phyloP scores from a whole-genome alignment of 2,888 invertebrate genomes.

The Encarsia formosa region DNA sequence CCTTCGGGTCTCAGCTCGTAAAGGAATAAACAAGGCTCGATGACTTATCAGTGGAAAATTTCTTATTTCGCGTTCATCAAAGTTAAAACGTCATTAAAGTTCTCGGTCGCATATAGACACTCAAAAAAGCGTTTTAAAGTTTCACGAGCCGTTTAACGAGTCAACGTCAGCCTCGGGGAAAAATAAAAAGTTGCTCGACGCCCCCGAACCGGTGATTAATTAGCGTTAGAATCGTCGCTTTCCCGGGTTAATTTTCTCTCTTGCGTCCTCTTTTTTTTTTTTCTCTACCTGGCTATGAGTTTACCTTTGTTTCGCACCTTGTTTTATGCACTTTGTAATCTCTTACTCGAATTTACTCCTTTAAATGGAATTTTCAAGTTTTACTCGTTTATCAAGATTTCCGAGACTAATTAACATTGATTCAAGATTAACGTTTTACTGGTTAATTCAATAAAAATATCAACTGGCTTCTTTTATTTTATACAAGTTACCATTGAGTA shows the following conservation, averaged over 20 bases:
- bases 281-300: not conserved
- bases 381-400: no score
- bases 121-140: conserved; percentile 16
- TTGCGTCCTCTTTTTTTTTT: not conserved
- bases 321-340: conserved; percentile 16
- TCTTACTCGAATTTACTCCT: not conserved
- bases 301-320: conserved; percentile 8
- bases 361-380: not conserved
- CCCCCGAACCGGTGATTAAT: conserved; percentile 14
- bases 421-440: no score
- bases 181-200: conserved; percentile 9
- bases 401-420: no score
- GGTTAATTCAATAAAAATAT: no score
- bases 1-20: no score
- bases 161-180: conserved; percentile 9
- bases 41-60: conserved; percentile 22
- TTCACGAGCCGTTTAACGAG: conserved; percentile 23
- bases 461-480: no score
- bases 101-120: conserved; percentile 7
- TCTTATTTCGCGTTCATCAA: conserved; percentile 21
- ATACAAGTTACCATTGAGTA: no score
- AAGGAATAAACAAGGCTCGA: conserved; percentile 5
- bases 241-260: not conserved
- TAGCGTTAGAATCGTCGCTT: conserved; percentile 13
- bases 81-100: conserved; percentile 24